Evolutionary conservation across 2,888 invertebrate species (phyloP), one percentile per base, ranked within the genome.

Genomic region (Melipona bicolor): DNA sequence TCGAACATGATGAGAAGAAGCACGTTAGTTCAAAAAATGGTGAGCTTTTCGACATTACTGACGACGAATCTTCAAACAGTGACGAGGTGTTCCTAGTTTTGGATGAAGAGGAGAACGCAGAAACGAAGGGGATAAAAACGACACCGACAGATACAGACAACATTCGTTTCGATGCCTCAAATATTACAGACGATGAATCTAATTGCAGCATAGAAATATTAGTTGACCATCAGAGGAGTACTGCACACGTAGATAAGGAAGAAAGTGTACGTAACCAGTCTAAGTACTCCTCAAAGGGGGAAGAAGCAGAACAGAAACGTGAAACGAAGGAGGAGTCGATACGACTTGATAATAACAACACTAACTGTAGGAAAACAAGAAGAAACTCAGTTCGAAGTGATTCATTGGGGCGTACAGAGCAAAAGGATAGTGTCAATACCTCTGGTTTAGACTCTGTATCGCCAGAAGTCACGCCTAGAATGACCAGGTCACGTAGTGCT

Each of bases 11-110:
- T 3, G 4, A 49, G 2, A 59, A 61, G 3, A 59, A 61, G 3
- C 21, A 36, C 3, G 4, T 15, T 0, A 52, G 21, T n/a, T 13
- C 74, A n/a, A 64, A 61, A 0, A 81, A 79, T 9, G 73, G 50
- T 4, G 70, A 64, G 17, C 76, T 90, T 17, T 84, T 88, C 6
- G 90, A 92, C 32, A 92, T 93, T 32, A 93, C 93, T 5, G 93
- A 93, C 5, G 93, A 93, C 69, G 93, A 93, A 56, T 93, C 93
- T 0, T 88, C 88, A 17, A 85, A 75, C 19, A 89, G 91, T 74
- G 82, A 87, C 19, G 85, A 77, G 4, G 32, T 65, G n/a, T 32
- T 52, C 65, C 52, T 77, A 17, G 71, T n/a, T 49, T 6, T 72
- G 3, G 64, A 79, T 13, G 71, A 87, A 32, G 36, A 24, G 0